Evolutionary conservation across 2,888 invertebrate genomes (phyloP).

Genomic region (Caenorhabditis sp.): DNA sequence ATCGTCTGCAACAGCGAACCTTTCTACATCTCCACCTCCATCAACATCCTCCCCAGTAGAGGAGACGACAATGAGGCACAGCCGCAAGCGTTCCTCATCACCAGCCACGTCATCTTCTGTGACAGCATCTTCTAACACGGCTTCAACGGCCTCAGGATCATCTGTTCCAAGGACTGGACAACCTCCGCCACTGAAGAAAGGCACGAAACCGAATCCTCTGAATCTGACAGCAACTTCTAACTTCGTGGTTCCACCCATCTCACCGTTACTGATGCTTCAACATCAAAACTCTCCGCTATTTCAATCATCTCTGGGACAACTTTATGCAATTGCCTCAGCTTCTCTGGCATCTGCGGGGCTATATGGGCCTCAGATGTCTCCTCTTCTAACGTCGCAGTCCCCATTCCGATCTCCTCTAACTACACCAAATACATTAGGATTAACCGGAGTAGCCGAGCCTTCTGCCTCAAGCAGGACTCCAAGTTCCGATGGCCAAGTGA

Average conservation of each 20-base stretch:
- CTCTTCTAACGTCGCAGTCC: conserved; percentile 43
- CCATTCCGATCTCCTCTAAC: conserved; percentile 62
- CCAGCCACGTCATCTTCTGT: neutral
- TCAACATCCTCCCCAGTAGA: conserved; percentile 52
- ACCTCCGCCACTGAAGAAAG: conserved; percentile 34
- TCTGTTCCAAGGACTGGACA: no score
- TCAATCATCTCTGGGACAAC: conserved; percentile 32
- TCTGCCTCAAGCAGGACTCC: conserved; percentile 14
- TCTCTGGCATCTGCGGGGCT: conserved; percentile 64
- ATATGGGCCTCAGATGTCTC: conserved; percentile 68
- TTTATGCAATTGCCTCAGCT: conserved; percentile 62
- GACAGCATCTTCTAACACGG: neutral
- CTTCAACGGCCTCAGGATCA: no score
- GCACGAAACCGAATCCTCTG: conserved; percentile 57
- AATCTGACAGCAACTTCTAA: conserved; percentile 55
- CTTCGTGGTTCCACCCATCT: conserved; percentile 29
- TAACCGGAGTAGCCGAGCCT: neutral
- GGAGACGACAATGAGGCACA: conserved; percentile 8
- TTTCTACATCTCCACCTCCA: conserved; percentile 29
- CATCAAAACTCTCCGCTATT: conserved; percentile 50
- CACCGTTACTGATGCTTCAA: conserved; percentile 37
- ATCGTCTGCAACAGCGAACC: conserved; percentile 24
- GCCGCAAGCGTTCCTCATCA: conserved; percentile 30
- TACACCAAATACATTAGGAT: conserved; percentile 38
- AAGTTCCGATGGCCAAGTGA: conserved; percentile 40